phyloP scores from a whole-genome alignment of 1,140 invertebrate species.

The Euwallacea fornicatus region DNA sequence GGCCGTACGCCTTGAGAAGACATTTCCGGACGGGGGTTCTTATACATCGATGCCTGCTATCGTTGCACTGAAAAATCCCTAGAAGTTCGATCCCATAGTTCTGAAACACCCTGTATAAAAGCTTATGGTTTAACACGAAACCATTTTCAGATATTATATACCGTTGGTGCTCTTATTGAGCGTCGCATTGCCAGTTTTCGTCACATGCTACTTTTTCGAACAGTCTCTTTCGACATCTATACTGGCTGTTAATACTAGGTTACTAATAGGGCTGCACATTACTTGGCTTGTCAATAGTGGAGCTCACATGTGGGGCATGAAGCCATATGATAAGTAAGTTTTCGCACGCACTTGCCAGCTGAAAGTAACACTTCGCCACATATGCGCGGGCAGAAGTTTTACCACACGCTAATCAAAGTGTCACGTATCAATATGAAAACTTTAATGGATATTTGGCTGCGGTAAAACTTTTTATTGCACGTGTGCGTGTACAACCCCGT shows the following conservation, averaged over 20 bases:
- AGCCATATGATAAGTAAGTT: slow-evolving; percentile 72
- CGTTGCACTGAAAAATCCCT: no score
- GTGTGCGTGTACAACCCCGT: no score
- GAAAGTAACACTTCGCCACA: no score
- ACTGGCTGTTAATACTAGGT: slow-evolving; percentile 63
- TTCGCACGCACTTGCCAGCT: slow-evolving; percentile 35
- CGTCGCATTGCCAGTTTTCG: slow-evolving; percentile 72
- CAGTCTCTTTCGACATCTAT: slow-evolving; percentile 60
- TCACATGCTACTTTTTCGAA: slow-evolving; percentile 63
- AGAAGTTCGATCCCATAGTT: no score
- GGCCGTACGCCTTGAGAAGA: no score
- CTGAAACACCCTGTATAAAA: background rate
- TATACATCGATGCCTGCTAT: no score
- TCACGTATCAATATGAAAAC: no score
- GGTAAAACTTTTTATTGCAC: no score
- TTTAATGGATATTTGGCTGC: no score
- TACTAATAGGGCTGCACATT: slow-evolving; percentile 64
- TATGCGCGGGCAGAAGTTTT: background rate
- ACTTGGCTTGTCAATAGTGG: slow-evolving; percentile 82
- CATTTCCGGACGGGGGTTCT: no score
- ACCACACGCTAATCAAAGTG: no score
- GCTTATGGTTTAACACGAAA: background rate
- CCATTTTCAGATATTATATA: slow-evolving; percentile 65
- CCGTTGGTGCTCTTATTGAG: slow-evolving; percentile 68
- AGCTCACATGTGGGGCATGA: slow-evolving; percentile 73